Percentiles rank a stretch among this genome's conserved stretches.
Evolutionary conservation across 2,888 invertebrate genomes (phyloP).

Genomic region (Clivina fossor): DNA sequence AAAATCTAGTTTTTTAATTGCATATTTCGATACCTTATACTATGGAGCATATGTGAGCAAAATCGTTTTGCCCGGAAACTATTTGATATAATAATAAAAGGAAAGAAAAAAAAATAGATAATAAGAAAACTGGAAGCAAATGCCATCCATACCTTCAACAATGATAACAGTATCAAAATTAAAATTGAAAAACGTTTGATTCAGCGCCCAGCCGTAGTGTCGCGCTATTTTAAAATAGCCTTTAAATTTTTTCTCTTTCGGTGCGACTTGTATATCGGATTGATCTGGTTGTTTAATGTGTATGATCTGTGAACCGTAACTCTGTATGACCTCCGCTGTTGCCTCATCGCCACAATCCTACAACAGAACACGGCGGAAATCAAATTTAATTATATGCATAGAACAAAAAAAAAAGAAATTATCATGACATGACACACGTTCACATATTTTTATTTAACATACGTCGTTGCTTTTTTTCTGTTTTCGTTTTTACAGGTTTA

Average conservation of each 20-base stretch:
- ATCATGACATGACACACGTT: no score
- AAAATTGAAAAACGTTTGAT: conserved; percentile 80
- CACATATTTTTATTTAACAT: no score
- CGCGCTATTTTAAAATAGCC: conserved; percentile 98
- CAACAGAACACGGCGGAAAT: conserved; percentile 36
- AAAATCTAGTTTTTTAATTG: no score
- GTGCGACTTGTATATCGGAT: conserved; percentile 76
- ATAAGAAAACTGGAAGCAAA: conserved; percentile 14
- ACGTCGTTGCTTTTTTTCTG: no score
- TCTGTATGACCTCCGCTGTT: conserved; percentile 79
- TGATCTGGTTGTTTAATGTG: conserved; percentile 85
- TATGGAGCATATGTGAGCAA: no score
- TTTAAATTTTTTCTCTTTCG: conserved; percentile 82
- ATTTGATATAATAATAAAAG: background rate
- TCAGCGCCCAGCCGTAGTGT: conserved; percentile 96
- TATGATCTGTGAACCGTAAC: conserved; percentile 74
- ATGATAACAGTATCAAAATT: conserved; percentile 89
- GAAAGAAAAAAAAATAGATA: conserved; percentile 6
- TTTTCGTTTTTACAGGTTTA: no score
- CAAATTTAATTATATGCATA: conserved; percentile 5
- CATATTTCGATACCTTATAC: no score
- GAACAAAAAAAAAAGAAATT: no score
- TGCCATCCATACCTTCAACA: conserved; percentile 92
- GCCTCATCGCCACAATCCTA: conserved; percentile 91
- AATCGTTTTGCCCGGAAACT: no score